Conservation (phyloP, 1,140 invertebrate genomes). For the Drosophila pachea region DNA sequence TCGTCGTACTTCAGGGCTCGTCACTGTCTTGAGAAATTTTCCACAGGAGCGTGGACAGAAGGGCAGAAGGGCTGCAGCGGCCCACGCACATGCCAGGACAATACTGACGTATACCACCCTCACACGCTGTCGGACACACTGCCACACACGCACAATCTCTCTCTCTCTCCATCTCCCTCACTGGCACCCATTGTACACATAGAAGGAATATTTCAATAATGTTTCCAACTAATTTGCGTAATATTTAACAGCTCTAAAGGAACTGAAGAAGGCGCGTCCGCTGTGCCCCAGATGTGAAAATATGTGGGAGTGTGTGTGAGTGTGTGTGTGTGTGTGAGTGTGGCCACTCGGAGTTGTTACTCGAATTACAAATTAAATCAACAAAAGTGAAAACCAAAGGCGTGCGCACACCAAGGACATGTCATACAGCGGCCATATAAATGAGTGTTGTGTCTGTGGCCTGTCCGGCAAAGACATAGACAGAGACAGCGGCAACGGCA, state of each 20-base stretch:
- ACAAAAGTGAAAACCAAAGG: constrained; percentile 58
- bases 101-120: constrained; percentile 26
- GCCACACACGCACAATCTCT: constrained; percentile 4
- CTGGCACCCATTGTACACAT: no score
- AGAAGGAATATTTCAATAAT: constrained; percentile 43
- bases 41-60: constrained; percentile 44
- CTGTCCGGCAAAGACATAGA: constrained; percentile 12
- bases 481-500: neutral
- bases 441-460: constrained; percentile 40
- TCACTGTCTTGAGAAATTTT: constrained; percentile 54
- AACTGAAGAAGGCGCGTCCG: constrained; percentile 22
- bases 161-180: no score
- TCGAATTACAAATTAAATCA: constrained; percentile 77
- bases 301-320: no score
- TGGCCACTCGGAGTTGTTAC: constrained; percentile 65
- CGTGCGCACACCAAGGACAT: constrained; percentile 54
- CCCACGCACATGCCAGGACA: constrained; percentile 45
- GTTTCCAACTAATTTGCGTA: constrained; percentile 75
- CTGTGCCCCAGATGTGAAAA: constrained; percentile 11
- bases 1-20: constrained; percentile 41
- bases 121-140: constrained; percentile 15
- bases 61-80: constrained; percentile 46
- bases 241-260: constrained; percentile 50
- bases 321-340: neutral
- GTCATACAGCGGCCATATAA: constrained; percentile 53